phyloP scores from a whole-genome alignment of 2,797 vertebrate genomes.

The Mycteria americana region DNA sequence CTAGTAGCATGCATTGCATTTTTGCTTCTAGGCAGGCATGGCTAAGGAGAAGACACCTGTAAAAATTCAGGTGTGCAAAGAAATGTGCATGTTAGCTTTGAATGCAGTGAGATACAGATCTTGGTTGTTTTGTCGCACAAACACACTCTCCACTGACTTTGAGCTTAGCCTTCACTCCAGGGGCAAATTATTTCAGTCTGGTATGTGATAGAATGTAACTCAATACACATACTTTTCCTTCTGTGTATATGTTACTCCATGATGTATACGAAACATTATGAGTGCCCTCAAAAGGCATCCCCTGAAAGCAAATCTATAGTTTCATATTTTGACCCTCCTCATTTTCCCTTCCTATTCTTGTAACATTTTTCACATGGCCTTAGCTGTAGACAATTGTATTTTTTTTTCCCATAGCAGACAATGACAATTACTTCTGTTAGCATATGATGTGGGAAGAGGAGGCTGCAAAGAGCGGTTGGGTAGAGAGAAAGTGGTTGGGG shows the following conservation, averaged over 20 bases:
- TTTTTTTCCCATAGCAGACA: background rate
- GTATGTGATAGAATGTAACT: background rate
- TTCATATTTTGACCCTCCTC: background rate
- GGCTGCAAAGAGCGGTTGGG: background rate
- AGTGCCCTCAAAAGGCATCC: background rate
- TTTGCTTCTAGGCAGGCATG: background rate
- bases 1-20: accelerated
- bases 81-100: background rate
- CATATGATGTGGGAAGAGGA: background rate
- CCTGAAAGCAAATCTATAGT: background rate
- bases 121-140: background rate
- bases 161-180: background rate
- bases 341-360: background rate
- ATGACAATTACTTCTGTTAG: background rate
- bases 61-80: background rate
- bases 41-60: background rate
- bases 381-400: accelerated
- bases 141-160: background rate
- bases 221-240: background rate
- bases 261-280: background rate
- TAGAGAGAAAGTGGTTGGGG: background rate
- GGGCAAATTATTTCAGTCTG: background rate
- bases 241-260: background rate
- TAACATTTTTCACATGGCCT: background rate
- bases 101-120: background rate